A percentile compares a stretch with the other conserved stretches of the same genome.
phyloP scores from a whole-genome alignment of 2,888 invertebrate species.

The Himalopsyche kuldschensis region DNA sequence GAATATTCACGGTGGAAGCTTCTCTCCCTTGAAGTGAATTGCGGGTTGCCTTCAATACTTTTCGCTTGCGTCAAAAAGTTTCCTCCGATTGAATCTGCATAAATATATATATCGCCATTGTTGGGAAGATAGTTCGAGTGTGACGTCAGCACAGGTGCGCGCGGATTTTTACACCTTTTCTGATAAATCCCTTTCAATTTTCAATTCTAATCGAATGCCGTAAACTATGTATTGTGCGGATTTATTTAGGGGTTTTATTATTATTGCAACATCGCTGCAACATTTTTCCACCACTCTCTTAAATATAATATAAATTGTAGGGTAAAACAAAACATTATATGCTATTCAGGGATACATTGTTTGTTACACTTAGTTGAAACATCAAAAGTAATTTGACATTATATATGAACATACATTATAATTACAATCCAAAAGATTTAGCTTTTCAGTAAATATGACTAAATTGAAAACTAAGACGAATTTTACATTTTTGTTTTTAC shows the following conservation, averaged over 20 bases:
- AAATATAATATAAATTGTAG: no score
- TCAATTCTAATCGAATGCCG: background rate
- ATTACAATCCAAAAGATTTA: no score
- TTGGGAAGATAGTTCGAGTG: slow-evolving; percentile 26
- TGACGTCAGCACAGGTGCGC: slow-evolving; percentile 25
- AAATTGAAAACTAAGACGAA: no score
- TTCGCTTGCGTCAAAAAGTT: slow-evolving; percentile 27
- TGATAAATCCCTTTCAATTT: slow-evolving; percentile 12
- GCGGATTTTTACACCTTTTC: background rate
- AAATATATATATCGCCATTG: slow-evolving; percentile 35
- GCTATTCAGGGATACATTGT: no score
- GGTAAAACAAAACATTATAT: no score
- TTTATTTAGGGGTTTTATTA: background rate
- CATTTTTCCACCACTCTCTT: background rate
- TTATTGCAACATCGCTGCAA: background rate
- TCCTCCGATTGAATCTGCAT: slow-evolving; percentile 37
- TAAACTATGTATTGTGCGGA: slow-evolving; percentile 4
- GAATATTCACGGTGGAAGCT: background rate
- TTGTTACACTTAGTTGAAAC: no score
- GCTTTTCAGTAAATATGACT: no score
- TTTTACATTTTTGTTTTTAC: no score
- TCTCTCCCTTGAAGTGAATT: background rate
- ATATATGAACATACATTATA: no score
- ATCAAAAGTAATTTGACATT: no score
- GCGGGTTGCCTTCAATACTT: background rate